A percentile compares a stretch with the other conserved stretches of the same genome.
Evolutionary conservation across 2,113 vertebrate species (phyloP).

Genomic region (Todiramphus chloris): DNA sequence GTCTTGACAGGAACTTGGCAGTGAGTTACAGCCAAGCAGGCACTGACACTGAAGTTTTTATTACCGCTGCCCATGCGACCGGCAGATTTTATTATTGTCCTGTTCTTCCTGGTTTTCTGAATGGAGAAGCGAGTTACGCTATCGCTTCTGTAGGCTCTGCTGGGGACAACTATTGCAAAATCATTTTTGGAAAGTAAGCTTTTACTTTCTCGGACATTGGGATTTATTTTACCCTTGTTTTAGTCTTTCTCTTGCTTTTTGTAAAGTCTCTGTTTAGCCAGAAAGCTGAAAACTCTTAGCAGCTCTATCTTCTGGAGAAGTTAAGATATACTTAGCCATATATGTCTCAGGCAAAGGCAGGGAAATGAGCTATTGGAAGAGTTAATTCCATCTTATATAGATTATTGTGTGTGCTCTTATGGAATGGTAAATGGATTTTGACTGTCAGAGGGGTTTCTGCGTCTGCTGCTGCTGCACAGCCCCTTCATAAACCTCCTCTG

Average conservation of each 20-base stretch:
- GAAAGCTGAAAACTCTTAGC: neutral
- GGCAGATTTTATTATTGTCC: neutral
- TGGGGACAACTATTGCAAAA: neutral
- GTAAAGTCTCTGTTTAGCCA: neutral
- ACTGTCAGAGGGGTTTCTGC: neutral
- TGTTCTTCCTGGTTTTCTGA: neutral
- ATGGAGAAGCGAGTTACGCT: neutral
- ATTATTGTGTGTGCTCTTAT: neutral
- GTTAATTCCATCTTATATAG: accelerated
- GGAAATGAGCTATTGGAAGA: neutral
- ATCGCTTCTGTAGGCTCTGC: neutral
- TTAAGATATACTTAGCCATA: neutral
- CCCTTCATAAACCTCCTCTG: accelerated
- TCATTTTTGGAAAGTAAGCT: neutral
- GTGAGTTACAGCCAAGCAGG: neutral
- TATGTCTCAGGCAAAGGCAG: neutral
- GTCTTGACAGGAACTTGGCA: conserved; percentile 12
- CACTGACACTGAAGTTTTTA: neutral
- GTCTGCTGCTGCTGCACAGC: accelerated
- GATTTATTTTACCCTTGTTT: neutral
- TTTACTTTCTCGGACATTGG: neutral
- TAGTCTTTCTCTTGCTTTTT: neutral
- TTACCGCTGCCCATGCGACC: neutral
- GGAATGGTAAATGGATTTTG: neutral
- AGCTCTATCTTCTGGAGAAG: neutral